Percentiles rank a stretch among this genome's conserved stretches.
phyloP scores from a whole-genome alignment of 2,888 invertebrate genomes.

The Nipponacmea schrenckii region DNA sequence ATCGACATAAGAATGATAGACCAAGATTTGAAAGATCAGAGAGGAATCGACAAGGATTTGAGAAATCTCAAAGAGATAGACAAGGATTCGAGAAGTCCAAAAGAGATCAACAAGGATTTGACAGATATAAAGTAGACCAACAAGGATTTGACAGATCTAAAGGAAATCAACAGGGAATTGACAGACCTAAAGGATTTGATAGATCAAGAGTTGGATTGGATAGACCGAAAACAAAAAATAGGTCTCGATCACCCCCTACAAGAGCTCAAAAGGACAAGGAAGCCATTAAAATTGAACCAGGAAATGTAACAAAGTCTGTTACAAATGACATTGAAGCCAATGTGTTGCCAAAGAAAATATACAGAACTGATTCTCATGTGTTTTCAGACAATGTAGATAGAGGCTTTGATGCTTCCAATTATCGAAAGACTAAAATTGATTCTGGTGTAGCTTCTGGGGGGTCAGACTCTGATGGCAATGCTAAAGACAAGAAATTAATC shows the following conservation, averaged over 20 bases:
- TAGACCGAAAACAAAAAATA: not conserved
- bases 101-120: not conserved
- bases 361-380: not conserved
- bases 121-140: not conserved
- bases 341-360: no score
- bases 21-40: not conserved
- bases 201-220: not conserved
- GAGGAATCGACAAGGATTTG: not conserved
- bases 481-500: conserved; percentile 18
- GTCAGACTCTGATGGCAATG: not conserved
- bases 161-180: not conserved
- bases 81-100: not conserved
- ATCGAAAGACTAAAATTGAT: not conserved
- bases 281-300: not conserved
- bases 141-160: not conserved
- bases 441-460: not conserved
- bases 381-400: not conserved
- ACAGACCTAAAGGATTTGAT: not conserved
- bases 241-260: not conserved
- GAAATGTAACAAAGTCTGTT: not conserved
- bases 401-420: conserved; percentile 1
- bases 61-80: no score
- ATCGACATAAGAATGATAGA: not conserved
- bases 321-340: no score
- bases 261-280: not conserved